These are phyloP conservation scores for Oscarella lobularis DNA, from an alignment of 37 sponge, comb jelly and placozoan species.

Conservation along the genomic window DNA sequence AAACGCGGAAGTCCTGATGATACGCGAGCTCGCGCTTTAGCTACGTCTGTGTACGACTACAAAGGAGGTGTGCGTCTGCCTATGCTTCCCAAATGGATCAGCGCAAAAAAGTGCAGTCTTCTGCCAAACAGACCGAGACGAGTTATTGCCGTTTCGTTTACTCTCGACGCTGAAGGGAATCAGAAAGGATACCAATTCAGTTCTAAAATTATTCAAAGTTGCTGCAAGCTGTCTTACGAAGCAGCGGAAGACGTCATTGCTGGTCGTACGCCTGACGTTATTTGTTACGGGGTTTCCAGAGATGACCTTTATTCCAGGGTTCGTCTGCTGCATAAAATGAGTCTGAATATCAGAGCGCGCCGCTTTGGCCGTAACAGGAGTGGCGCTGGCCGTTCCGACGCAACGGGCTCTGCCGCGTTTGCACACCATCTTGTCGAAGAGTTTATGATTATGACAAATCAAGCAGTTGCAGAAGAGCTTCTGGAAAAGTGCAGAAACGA, in stretches of 20 bases:
- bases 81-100: background rate
- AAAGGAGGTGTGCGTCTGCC: background rate
- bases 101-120: background rate
- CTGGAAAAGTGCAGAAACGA: too few relatives aligned
- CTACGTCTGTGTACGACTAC: background rate
- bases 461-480: too few relatives aligned
- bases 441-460: too few relatives aligned
- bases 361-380: too few relatives aligned
- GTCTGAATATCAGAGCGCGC: too few relatives aligned
- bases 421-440: too few relatives aligned
- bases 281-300: too few relatives aligned
- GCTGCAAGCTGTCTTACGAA: background rate
- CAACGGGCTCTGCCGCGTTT: too few relatives aligned
- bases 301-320: too few relatives aligned
- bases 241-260: background rate
- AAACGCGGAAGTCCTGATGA: background rate
- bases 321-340: too few relatives aligned
- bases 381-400: too few relatives aligned
- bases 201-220: background rate
- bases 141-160: background rate
- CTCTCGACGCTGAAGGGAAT: background rate
- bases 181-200: background rate
- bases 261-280: background rate
- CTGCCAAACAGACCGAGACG: background rate
- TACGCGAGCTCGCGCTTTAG: background rate